Evolutionary conservation across 1,140 invertebrate genomes (phyloP), one percentile per base, ranked within the genome.

Genomic region (Sarcophaga bullata): DNA sequence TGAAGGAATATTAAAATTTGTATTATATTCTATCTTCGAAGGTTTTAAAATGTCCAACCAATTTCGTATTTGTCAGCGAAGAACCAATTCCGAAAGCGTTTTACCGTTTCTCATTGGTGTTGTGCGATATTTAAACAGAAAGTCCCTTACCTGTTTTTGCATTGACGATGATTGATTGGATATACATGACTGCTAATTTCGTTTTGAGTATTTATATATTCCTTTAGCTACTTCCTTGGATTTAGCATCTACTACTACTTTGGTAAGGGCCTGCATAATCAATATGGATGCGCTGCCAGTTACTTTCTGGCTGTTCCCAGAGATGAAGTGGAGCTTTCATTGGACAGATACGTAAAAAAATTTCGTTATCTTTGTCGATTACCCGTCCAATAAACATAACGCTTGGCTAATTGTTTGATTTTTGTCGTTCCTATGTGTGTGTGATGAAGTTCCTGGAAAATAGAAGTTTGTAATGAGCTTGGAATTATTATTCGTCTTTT

Each of bases 151-250:
- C 81, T 86, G 84, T 8, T 80, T 15, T 7, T 46, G 25, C n/a
- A 85, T 83, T 73, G 83, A 46, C 7, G 50, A n/a, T n/a, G 58
- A 25, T 80, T 84, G 82, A 10, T 84, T 75, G 6, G 0, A 25
- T n/a, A n/a, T n/a, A n/a, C 84, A 86, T 84, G 13, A 76, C 72
- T 81, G 46, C 83, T 48, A 86, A 19, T 46, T 86, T 84, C 68
- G 86, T 8, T 82, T 91, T 90, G 8, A 91, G 48, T 7, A 85
- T 85, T 89, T 62, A 15, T 15, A 62, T 62, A n/a, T 62, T 62
- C 58, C 58, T 62, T 17, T 62, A 62, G 58, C 58, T 62, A 62
- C 68, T 52, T n/a, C 78, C 80, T 83, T 83, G 15, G 82, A 82
- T 37, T 58, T 78, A n/a, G 82, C 73, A 76, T 78, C 80, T 9